A percentile compares a stretch with the other conserved stretches of the same genome.
Evolutionary conservation across 2,797 vertebrate species (phyloP).

Genomic region (Epinephelus coioides): DNA sequence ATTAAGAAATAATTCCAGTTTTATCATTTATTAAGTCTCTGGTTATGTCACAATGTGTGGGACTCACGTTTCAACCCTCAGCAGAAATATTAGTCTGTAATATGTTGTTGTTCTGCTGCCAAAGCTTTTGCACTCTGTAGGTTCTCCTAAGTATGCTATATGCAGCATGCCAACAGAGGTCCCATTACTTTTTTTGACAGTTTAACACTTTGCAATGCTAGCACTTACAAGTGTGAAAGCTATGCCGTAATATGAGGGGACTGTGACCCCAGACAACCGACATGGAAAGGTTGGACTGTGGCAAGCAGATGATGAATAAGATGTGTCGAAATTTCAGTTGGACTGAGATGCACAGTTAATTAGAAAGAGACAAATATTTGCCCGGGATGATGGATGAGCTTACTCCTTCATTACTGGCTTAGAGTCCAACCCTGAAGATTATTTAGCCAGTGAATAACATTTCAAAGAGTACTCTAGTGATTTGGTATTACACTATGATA

Average conservation of each 20-base stretch:
- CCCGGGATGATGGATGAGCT: conserved; percentile 30
- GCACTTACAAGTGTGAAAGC: conserved; percentile 54
- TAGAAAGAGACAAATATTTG: conserved; percentile 36
- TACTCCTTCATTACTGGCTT: conserved; percentile 4
- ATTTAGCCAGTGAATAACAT: conserved; percentile 24
- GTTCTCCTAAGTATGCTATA: conserved; percentile 12
- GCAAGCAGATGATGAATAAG: conserved; percentile 40
- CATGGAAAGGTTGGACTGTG: conserved; percentile 41
- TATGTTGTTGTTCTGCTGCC: not conserved
- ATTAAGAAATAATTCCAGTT: not conserved
- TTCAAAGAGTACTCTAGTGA: conserved; percentile 2
- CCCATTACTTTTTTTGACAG: conserved; percentile 11
- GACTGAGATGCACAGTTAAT: conserved; percentile 35
- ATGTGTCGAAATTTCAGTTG: conserved; percentile 38
- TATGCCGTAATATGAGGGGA: conserved; percentile 41
- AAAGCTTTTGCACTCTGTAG: conserved; percentile 6
- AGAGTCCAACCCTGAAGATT: not conserved
- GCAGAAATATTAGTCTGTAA: not conserved
- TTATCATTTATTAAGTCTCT: not conserved
- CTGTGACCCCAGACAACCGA: conserved; percentile 15
- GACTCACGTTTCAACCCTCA: conserved; percentile 1
- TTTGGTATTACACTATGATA: conserved; percentile 1
- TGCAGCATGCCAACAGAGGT: conserved; percentile 11
- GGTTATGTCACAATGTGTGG: conserved; percentile 6
- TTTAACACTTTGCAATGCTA: conserved; percentile 21